Evolutionary conservation across 2,888 invertebrate genomes (phyloP), one percentile per base, ranked within the genome.

Genomic region (Lacanobia oleracea): DNA sequence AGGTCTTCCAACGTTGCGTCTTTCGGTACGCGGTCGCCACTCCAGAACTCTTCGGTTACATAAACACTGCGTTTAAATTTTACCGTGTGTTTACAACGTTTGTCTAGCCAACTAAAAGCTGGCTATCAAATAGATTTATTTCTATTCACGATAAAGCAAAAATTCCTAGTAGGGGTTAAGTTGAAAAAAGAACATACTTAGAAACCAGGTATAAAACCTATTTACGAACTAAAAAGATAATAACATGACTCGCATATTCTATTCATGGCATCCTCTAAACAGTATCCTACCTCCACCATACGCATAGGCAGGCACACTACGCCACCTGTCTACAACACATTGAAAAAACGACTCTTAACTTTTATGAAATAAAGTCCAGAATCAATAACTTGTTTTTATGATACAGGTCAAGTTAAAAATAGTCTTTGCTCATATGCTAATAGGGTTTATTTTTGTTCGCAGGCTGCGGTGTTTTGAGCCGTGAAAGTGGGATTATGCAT

Each of bases 401-500:
- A 57, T 10, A 54, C 7, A 54, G 37, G 40, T 62, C 6, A 59
- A 73, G 40, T 10, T 60, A 4, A 67, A 82, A 83, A 73, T 61
- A 63, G 50, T 61, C 68, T 75, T 68, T 84, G 40, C 3, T 0
- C 0, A 6, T n/a, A 48, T 82, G 63, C 33, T 72, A 45, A 86
- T 81, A 91, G 73, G 72, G 85, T 88, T 75, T 84, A 68, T 85
- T 90, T 88, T 92, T 93, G 91, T 92, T 87, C 79, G 75, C 93
- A 93, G 93, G 87, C 87, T 70, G 78, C 68, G 69, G 77, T 66
- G 91, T 86, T 88, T 81, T 87, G 88, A 88, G 84, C 91, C 89
- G 87, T 90, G 90, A 90, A 90, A 91, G 89, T 89, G 83, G 87
- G 85, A 92, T 92, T 93, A 94, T 94, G 93, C 90, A 88, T 81